Percentiles rank a stretch among this genome's conserved stretches.
phyloP scores from a whole-genome alignment of 2,113 vertebrate genomes.

The Stigmatopora argus region DNA sequence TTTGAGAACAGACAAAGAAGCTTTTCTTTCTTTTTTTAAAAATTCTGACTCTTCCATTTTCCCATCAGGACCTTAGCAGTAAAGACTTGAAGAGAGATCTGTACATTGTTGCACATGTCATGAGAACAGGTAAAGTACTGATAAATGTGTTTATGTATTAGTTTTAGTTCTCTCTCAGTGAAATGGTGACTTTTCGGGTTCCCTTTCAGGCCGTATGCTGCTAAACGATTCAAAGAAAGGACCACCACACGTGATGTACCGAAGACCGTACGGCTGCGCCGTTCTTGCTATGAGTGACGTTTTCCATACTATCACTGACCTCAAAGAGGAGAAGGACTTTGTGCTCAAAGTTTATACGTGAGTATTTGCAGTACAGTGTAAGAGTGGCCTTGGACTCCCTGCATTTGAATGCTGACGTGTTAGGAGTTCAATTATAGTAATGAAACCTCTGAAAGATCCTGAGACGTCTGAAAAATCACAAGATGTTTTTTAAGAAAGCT shows the following conservation, averaged over 20 bases:
- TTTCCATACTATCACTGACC: conserved; percentile 86
- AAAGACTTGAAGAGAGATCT: conserved; percentile 96
- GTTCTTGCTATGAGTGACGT: conserved; percentile 88
- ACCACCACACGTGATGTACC: conserved; percentile 84
- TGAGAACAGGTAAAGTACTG: conserved; percentile 79
- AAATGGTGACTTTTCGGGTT: not conserved
- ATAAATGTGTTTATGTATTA: not conserved
- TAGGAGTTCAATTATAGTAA: not conserved
- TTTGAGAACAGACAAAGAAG: not conserved
- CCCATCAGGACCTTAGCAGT: conserved; percentile 86
- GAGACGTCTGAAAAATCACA: too few species aligned
- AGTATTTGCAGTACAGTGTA: conserved; percentile 61
- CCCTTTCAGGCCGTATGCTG: conserved; percentile 84
- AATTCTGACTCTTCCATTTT: conserved; percentile 13
- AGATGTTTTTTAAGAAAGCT: not conserved
- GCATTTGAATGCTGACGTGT: not conserved
- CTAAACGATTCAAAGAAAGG: conserved; percentile 94
- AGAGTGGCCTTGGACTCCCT: conserved; percentile 9
- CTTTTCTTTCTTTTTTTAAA: not conserved
- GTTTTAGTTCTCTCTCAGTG: not conserved
- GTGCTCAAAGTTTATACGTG: conserved; percentile 97
- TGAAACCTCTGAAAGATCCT: not conserved
- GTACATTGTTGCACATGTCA: conserved; percentile 90
- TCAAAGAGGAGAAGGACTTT: conserved; percentile 95
- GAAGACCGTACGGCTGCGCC: conserved; percentile 88